Evolutionary conservation across 2,113 vertebrate genomes (phyloP).

Genomic region (Gobius niger): DNA sequence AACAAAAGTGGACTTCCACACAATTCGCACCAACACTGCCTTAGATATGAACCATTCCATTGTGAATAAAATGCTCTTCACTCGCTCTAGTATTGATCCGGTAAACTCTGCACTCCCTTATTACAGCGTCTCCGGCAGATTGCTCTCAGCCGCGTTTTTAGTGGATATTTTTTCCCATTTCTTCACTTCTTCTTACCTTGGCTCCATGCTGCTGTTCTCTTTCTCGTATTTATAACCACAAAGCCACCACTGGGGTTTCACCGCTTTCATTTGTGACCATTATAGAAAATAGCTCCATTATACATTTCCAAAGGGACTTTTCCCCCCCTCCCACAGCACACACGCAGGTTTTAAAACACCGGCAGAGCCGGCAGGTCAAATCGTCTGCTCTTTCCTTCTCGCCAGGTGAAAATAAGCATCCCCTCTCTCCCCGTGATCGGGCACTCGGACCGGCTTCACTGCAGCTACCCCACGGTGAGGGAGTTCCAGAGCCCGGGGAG

Average conservation of each 20-base stretch:
- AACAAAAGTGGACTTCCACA: neutral
- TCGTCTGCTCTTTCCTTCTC: neutral
- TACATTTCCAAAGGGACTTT: neutral
- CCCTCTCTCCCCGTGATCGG: slow-evolving; percentile 66
- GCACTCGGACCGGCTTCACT: slow-evolving; percentile 63
- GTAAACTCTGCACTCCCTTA: slow-evolving; percentile 54
- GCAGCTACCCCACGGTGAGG: slow-evolving; percentile 36
- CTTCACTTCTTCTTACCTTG: neutral
- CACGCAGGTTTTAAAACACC: neutral
- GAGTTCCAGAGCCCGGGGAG: slow-evolving; percentile 41
- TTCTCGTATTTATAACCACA: slow-evolving; percentile 21
- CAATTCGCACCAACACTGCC: neutral
- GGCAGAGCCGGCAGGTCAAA: neutral
- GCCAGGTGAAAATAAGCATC: slow-evolving; percentile 57
- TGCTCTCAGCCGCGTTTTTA: slow-evolving; percentile 25
- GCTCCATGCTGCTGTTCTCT: slow-evolving; percentile 24
- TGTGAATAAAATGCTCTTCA: slow-evolving; percentile 14
- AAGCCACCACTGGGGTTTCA: slow-evolving; percentile 4
- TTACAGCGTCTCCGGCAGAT: slow-evolving; percentile 55
- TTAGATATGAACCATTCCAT: neutral
- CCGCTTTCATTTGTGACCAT: slow-evolving; percentile 11
- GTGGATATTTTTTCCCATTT: slow-evolving; percentile 14
- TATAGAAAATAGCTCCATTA: neutral
- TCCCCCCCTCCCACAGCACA: neutral
- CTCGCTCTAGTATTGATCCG: slow-evolving; percentile 55